A percentile compares a stretch with the other conserved stretches of the same genome.
Conservation (phyloP, 2,888 invertebrate genomes). For the Nyleta sp. region DNA sequence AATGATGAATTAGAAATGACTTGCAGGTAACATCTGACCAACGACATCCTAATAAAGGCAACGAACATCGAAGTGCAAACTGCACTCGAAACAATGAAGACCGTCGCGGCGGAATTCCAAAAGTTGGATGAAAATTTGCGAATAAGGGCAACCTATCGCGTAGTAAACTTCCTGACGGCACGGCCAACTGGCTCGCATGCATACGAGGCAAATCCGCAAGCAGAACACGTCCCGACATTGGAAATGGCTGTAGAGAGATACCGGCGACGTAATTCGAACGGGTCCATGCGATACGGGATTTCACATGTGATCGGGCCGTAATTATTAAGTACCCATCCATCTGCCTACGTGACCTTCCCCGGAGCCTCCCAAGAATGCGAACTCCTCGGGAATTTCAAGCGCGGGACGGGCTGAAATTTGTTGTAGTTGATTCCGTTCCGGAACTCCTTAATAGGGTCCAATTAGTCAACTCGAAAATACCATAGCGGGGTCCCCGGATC, state of each 20-base stretch:
- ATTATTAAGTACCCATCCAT: conserved; percentile 72
- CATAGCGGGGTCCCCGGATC: conserved; percentile 40
- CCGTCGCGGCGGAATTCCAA: neutral
- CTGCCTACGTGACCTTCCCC: conserved; percentile 46
- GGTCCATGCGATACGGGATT: conserved; percentile 64
- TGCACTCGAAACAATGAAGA: too few relatives aligned
- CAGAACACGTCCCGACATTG: conserved; percentile 60
- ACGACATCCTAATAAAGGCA: too few relatives aligned
- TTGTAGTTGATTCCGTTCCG: conserved; percentile 46
- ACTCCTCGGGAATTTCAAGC: conserved; percentile 36
- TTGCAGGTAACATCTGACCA: too few relatives aligned
- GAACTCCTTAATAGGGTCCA: conserved; percentile 60
- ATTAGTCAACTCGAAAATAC: conserved; percentile 60
- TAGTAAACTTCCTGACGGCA: conserved; percentile 38
- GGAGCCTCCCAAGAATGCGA: conserved; percentile 36
- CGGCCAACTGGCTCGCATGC: conserved; percentile 36
- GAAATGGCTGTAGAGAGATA: conserved; percentile 50
- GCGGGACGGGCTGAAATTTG: conserved; percentile 45
- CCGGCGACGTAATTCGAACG: conserved; percentile 52
- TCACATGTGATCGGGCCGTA: conserved; percentile 74
- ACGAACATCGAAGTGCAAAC: too few relatives aligned
- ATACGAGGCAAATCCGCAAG: conserved; percentile 44
- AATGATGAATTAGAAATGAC: too few relatives aligned
- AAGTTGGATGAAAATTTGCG: conserved; percentile 19
- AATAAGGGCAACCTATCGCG: conserved; percentile 29